Conservation (phyloP, 2,797 vertebrate genomes). For the Graptemys geographica region DNA sequence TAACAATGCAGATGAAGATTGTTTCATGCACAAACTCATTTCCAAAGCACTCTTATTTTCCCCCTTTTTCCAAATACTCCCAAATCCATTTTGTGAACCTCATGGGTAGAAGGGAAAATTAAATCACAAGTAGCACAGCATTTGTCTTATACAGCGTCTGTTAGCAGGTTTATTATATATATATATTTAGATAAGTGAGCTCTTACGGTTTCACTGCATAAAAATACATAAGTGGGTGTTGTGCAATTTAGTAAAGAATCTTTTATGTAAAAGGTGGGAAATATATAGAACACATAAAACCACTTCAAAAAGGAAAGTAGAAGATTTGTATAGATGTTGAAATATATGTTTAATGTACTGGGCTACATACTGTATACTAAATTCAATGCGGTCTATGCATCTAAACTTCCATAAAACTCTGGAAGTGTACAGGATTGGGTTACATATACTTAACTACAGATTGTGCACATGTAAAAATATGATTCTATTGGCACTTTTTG, state of each 20-base stretch:
- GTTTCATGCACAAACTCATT: slow-evolving; percentile 10
- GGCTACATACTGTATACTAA: background rate
- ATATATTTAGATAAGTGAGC: slow-evolving; percentile 30
- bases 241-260: slow-evolving; percentile 33
- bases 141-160: background rate
- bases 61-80: background rate
- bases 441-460: background rate
- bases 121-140: background rate
- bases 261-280: slow-evolving; percentile 42
- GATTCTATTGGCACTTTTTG: slow-evolving; percentile 7
- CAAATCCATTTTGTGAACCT: background rate
- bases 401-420: background rate
- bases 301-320: slow-evolving; percentile 30
- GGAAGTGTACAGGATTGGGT: slow-evolving; percentile 18
- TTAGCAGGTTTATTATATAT: background rate
- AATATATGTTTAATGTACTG: slow-evolving; percentile 26
- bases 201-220: background rate
- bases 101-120: slow-evolving; percentile 10
- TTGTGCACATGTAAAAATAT: background rate
- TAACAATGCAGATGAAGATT: slow-evolving; percentile 54
- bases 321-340: slow-evolving; percentile 27
- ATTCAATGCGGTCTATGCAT: background rate
- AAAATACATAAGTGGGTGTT: slow-evolving; percentile 1
- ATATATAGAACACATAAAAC: background rate
- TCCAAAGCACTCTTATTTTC: slow-evolving; percentile 14